Evolutionary conservation across 2,113 vertebrate species (phyloP).

Genomic region (Rhinichthys klamathensis): DNA sequence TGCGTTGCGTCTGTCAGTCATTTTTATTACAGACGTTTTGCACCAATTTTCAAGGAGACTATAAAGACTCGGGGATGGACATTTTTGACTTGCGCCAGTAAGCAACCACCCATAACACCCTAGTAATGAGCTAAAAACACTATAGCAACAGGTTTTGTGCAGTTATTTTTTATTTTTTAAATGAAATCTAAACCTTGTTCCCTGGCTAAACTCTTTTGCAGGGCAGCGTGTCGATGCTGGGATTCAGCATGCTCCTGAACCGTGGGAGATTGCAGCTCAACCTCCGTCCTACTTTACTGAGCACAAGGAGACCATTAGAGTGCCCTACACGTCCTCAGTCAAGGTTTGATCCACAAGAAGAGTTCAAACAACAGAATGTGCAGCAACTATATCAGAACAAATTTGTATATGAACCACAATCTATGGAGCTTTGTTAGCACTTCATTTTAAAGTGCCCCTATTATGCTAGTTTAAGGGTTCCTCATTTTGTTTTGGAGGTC

Average conservation of each 20-base stretch:
- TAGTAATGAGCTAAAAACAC: too few relatives aligned
- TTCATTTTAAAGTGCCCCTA: not conserved
- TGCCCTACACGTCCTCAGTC: slow-evolving; percentile 77
- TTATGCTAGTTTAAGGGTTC: too few relatives aligned
- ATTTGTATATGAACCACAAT: not conserved
- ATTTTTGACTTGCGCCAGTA: too few relatives aligned
- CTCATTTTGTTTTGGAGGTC: too few relatives aligned
- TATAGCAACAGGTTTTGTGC: too few relatives aligned
- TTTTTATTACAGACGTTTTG: too few relatives aligned
- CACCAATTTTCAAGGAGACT: too few relatives aligned
- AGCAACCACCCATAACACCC: too few relatives aligned
- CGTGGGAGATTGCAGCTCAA: slow-evolving; percentile 73
- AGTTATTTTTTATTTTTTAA: too few relatives aligned
- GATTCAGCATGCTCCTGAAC: slow-evolving; percentile 69
- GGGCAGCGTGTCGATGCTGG: slow-evolving; percentile 75
- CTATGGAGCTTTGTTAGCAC: not conserved
- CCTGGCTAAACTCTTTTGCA: slow-evolving; percentile 47
- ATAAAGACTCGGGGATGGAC: too few relatives aligned
- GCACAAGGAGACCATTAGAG: slow-evolving; percentile 64
- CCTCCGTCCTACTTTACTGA: slow-evolving; percentile 70
- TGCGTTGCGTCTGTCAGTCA: too few relatives aligned
- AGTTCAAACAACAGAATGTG: not conserved
- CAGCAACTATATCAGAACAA: not conserved
- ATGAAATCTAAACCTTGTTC: too few relatives aligned
- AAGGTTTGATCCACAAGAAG: slow-evolving; percentile 67